These are phyloP conservation scores for Vandiemenella viatica DNA, from an alignment of 2,888 invertebrate species.

Conservation along the genomic window DNA sequence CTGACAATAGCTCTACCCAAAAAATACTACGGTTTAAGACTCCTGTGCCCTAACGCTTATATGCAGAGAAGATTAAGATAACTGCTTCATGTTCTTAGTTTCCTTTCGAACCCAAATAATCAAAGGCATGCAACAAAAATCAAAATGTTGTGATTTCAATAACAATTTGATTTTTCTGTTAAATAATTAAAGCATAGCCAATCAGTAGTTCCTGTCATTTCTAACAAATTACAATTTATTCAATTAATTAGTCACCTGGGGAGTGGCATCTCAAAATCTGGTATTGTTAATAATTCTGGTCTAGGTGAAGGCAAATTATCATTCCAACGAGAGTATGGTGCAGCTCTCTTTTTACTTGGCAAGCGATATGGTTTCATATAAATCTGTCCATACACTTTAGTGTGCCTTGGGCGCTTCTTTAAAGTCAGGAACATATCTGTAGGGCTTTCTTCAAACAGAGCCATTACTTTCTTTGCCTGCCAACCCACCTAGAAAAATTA, in stretches of 20 bases:
- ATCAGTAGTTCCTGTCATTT: no score
- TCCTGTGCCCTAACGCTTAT: no score
- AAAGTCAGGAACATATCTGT: constrained; percentile 68
- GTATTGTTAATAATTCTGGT: constrained; percentile 42
- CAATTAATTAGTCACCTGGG: constrained; percentile 32
- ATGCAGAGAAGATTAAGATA: no score
- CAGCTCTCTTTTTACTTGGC: constrained; percentile 52
- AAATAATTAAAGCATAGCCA: no score
- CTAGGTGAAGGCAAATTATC: constrained; percentile 52
- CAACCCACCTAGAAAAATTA: constrained; percentile 49
- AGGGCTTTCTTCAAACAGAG: constrained; percentile 56
- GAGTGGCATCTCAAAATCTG: constrained; percentile 41
- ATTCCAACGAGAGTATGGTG: constrained; percentile 48
- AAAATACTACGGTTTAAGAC: no score
- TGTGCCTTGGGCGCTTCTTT: constrained; percentile 69
- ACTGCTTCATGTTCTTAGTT: no score
- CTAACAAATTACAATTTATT: no score
- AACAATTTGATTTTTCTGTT: no score
- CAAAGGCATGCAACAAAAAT: no score
- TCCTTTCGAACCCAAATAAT: no score
- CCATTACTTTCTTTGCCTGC: constrained; percentile 62
- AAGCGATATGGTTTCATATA: constrained; percentile 56
- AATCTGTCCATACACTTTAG: constrained; percentile 60
- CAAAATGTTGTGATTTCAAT: no score
- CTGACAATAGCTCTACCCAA: no score